Evolutionary conservation across 37 sponge, comb jelly and placozoan species (phyloP).

Genomic region (Axinella damicornis): DNA sequence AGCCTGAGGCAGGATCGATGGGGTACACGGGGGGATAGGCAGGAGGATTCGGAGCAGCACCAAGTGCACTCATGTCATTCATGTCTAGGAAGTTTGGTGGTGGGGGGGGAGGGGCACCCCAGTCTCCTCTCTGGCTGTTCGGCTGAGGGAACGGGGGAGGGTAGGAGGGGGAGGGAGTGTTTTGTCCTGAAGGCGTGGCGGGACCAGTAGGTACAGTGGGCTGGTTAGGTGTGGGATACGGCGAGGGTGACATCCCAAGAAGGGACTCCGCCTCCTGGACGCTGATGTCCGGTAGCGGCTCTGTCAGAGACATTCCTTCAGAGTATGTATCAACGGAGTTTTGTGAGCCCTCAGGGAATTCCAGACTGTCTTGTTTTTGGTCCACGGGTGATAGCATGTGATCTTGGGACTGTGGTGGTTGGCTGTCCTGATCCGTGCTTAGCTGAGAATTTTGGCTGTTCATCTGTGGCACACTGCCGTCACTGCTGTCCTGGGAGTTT

Average conservation of each 20-base stretch:
- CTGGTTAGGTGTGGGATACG: not conserved
- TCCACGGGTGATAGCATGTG: too few species aligned
- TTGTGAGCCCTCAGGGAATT: constrained; percentile 25
- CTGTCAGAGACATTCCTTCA: not conserved
- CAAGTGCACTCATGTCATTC: constrained; percentile 14
- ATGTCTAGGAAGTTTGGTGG: constrained; percentile 12
- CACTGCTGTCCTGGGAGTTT: constrained; percentile 25
- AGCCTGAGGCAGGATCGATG: constrained; percentile 3
- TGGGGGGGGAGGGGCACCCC: not conserved
- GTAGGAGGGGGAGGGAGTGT: constrained; percentile 15
- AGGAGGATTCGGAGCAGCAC: constrained; percentile 6
- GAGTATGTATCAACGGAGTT: constrained; percentile 34
- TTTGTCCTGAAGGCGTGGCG: constrained; percentile 4
- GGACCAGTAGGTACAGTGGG: constrained; percentile 29
- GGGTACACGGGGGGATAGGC: constrained; percentile 42
- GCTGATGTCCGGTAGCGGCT: constrained; percentile 68
- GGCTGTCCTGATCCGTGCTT: not conserved
- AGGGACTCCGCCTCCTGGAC: constrained; percentile 69
- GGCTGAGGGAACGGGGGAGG: not conserved
- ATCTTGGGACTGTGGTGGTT: too few species aligned
- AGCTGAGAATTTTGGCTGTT: not conserved
- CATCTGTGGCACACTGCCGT: not conserved
- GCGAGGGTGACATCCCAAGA: constrained; percentile 51
- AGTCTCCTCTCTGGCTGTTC: not conserved
- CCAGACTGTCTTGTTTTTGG: not conserved